A percentile compares a stretch with the other conserved stretches of the same genome.
Conservation (phyloP, 2,113 vertebrate genomes). For the Sorex araneus region DNA sequence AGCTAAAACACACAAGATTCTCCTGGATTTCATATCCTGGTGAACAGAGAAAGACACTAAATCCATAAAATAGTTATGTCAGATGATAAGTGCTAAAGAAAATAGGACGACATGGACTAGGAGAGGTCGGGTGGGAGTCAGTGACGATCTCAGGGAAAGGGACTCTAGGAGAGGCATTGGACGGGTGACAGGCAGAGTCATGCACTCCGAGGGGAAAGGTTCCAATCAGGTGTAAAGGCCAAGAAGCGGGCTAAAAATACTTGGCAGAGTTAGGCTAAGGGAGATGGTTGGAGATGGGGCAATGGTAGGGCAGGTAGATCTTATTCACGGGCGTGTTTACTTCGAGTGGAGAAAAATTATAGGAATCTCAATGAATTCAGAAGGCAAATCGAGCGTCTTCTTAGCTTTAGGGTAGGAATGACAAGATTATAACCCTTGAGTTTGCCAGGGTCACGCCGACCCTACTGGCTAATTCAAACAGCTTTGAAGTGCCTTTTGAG, state of each 20-base stretch:
- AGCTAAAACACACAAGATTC: not conserved
- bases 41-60: not conserved
- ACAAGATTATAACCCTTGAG: not conserved
- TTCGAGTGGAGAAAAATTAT: not conserved
- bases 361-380: slow-evolving; percentile 10
- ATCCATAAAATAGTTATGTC: not conserved
- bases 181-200: not conserved
- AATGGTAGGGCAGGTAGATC: not conserved
- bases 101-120: not conserved
- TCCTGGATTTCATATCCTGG: not conserved
- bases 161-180: not conserved
- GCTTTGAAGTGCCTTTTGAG: not conserved
- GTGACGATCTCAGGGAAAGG: not conserved
- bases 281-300: not conserved
- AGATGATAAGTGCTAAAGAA: not conserved
- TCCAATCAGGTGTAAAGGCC: not conserved
- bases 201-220: not conserved
- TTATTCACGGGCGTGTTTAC: not conserved
- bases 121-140: not conserved
- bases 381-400: not conserved
- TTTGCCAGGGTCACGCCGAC: not conserved
- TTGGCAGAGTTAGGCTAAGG: not conserved
- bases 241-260: not conserved
- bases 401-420: not conserved
- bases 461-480: not conserved